Percentiles rank a stretch among this genome's conserved stretches.
phyloP scores from a whole-genome alignment of 2,888 invertebrate species.

The Panzeria rudis region DNA sequence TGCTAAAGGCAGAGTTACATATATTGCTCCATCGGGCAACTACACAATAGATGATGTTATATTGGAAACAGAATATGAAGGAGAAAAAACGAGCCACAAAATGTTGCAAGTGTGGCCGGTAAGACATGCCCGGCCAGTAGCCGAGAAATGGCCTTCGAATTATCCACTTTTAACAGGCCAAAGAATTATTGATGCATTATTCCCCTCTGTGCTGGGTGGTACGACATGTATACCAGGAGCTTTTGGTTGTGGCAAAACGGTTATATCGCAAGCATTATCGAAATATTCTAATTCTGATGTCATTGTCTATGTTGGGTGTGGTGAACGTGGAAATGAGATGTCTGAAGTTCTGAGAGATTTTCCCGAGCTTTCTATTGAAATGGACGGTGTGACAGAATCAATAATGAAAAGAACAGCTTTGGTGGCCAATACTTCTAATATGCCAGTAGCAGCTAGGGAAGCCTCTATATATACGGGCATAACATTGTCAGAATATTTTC shows the following conservation, averaged over 20 bases:
- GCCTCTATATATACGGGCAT: slow-evolving; percentile 99
- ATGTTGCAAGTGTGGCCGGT: slow-evolving; percentile 99
- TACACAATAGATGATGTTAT: slow-evolving; percentile 97
- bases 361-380: slow-evolving; percentile 98
- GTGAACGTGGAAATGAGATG: slow-evolving; percentile 99
- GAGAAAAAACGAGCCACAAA: slow-evolving; percentile 93
- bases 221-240: slow-evolving; percentile 99
- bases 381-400: slow-evolving; percentile 97
- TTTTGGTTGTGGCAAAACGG: slow-evolving; percentile 97
- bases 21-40: slow-evolving; percentile 95
- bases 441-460: slow-evolving; percentile 99
- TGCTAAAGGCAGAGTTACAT: slow-evolving; percentile 97
- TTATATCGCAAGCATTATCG: slow-evolving; percentile 92
- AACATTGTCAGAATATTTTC: slow-evolving; percentile 99
- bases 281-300: slow-evolving; percentile 99
- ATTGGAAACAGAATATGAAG: slow-evolving; percentile 99
- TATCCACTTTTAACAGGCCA: slow-evolving; percentile 99
- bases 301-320: slow-evolving; percentile 99
- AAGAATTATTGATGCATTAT: slow-evolving; percentile 97
- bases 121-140: slow-evolving; percentile 96
- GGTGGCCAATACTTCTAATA: slow-evolving; percentile 99
- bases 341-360: slow-evolving; percentile 99
- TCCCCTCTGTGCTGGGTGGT: slow-evolving; percentile 99
- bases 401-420: slow-evolving; percentile 99
- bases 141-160: slow-evolving; percentile 99